These are phyloP conservation scores for Yponomeuta malinellus DNA, from an alignment of 2,888 invertebrate species.

Conservation along the genomic window DNA sequence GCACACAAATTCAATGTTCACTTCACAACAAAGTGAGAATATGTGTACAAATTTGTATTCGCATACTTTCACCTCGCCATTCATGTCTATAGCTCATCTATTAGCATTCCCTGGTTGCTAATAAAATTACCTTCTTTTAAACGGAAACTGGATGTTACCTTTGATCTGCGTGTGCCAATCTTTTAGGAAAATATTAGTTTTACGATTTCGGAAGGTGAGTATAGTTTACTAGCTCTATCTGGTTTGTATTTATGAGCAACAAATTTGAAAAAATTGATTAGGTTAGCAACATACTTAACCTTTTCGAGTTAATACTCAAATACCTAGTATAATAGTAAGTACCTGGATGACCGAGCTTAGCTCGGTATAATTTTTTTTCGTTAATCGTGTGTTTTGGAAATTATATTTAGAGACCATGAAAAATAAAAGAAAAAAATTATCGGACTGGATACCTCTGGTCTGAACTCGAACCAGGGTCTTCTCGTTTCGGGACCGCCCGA, in stretches of 20 bases:
- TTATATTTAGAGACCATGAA: no score
- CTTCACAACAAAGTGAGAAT: not conserved
- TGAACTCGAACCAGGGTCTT: no score
- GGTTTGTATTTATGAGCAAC: not conserved
- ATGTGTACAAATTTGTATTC: conserved; percentile 1
- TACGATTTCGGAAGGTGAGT: not conserved
- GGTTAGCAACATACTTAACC: not conserved
- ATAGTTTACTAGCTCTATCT: not conserved
- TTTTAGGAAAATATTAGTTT: not conserved
- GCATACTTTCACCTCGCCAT: conserved; percentile 50
- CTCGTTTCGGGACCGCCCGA: no score
- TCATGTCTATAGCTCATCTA: conserved; percentile 40
- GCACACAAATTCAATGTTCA: not conserved
- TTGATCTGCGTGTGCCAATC: not conserved
- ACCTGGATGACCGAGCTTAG: no score
- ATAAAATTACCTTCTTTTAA: conserved; percentile 12
- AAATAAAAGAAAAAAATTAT: no score
- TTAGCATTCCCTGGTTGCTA: conserved; percentile 25
- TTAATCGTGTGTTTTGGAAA: no score
- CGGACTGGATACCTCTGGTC: no score
- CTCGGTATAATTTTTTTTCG: no score
- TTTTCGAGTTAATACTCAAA: not conserved
- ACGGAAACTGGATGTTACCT: not conserved
- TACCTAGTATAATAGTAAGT: no score
- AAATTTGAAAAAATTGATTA: not conserved